Base-by-base conservation (phyloP, 2,797 vertebrate genomes). In the Sphaeramia orbicularis region DNA sequence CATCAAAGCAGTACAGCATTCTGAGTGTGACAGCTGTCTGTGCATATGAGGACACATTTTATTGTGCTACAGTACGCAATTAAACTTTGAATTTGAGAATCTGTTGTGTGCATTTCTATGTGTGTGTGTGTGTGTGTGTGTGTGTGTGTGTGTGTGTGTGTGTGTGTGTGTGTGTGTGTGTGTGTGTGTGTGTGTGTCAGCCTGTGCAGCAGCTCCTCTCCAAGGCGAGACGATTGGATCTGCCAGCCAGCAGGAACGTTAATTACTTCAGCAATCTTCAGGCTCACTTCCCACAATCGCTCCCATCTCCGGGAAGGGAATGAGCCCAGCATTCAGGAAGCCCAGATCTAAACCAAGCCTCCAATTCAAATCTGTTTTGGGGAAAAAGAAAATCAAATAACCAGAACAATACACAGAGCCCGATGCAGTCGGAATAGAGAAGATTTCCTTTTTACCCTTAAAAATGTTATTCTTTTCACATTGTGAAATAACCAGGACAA, bases 261-360 rank as follows among this genome's bases (percentile, higher is more conserved):
- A 91, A 92, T 92, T 89, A 90, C 88, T 81, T 86, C 74, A 13
- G 67, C 86, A 90, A 88, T 86, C 88, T 85, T 84, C 84, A 76
- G 84, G 76, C 86, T 87, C 78, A 75, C 64, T 84, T 81, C 74
- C 74, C 73, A 10, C 88, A 86, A 90, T 89, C 87, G 24, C 58
- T 61, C 57, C 72, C 76, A 84, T 88, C 83, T 74, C 71, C 47
- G 53, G 61, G 76, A 63, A 30, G 44, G 78, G 84, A 83, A 82
- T 74, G 78, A 86, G 73, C 60, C 77, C 35, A 64, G 59, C 81
- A 54, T 85, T 80, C 81, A 74, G 65, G 70, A 80, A 70, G 62
- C 45, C 21, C 64, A 4, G 71, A 73, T 66, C 67, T 44, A 48
- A 49, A n/a, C 52, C 16, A 16, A 61, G 71, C 19, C 48, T 47